Base-by-base conservation (phyloP, 2,888 invertebrate genomes). In the Nemotelus nigrinus region DNA sequence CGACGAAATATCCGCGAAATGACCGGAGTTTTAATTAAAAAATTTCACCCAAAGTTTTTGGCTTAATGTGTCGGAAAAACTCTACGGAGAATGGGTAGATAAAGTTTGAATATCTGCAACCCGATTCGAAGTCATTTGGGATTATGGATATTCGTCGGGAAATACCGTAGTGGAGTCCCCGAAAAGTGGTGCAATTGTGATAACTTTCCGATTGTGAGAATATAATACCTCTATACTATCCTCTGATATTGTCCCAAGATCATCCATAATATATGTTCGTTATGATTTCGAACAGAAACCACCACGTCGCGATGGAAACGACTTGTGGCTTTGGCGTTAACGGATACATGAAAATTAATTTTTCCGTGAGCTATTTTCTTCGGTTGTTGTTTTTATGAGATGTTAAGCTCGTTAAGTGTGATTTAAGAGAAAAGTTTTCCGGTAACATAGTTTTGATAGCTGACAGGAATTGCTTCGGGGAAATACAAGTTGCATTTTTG, bases 331-430 rank as follows among this genome's bases (percentile, higher is more conserved):
- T 25, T 25, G 55, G 8, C n/a, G 53, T 70, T 53, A 25, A n/a
- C 70, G 63, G 63, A 74, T 47, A 43, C 74, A 74, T 60, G 60
- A 50, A 74, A 74, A 63, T 74, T 74, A 63, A 74, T 74, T 74
- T 72, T 63, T 74, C 25, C 74, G 47, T 63, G 50, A 41, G 53
- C 44, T 53, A 41, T 50, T 47, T 70, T 41, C 55, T 70, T 70
- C 55, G 53, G 43, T 53, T 55, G 25, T 2, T 55, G 41, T 48
- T 72, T 68, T 74, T 63, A 74, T 60, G 60, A 60, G 10, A 74
- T 74, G 63, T 74, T 74, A 41, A 63, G 50, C 60, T 74, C 43
- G 50, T 47, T 60, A 63, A 74, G 48, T 74, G 63, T 74, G 50
- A 74, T 74, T 74, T 74, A 74, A 47, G 43, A 48, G 39, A 55